Evolutionary conservation across 2,888 invertebrate species (phyloP).

Genomic region (Drosophila austrosaltans): DNA sequence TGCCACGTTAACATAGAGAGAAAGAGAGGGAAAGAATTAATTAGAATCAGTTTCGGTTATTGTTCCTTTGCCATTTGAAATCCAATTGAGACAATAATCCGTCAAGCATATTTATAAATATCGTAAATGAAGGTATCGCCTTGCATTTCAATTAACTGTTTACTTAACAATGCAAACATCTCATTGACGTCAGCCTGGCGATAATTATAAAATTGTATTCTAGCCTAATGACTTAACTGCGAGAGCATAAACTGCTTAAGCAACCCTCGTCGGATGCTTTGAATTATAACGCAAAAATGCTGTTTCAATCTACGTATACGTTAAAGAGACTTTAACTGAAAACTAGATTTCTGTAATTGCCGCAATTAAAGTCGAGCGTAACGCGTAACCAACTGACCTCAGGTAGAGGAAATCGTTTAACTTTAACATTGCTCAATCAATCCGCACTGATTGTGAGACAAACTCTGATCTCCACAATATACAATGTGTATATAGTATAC

Average conservation of each 20-base stretch:
- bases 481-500: not conserved
- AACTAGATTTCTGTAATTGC: conserved; percentile 55
- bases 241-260: conserved; percentile 22
- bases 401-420: conserved; percentile 46
- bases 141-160: conserved; percentile 35
- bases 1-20: conserved; percentile 30
- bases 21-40: not conserved
- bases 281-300: conserved; percentile 75
- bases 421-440: conserved; percentile 29
- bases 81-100: conserved; percentile 14
- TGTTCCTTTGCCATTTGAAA: conserved; percentile 30
- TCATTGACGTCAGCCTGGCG: conserved; percentile 43
- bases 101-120: conserved; percentile 29
- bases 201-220: conserved; percentile 11
- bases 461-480: no score
- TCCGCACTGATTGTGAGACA: conserved; percentile 1
- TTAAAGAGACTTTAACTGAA: conserved; percentile 49
- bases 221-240: no score
- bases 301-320: conserved; percentile 46
- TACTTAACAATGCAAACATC: conserved; percentile 29
- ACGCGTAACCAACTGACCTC: conserved; percentile 62
- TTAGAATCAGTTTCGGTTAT: conserved; percentile 4
- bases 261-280: conserved; percentile 47
- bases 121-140: conserved; percentile 9
- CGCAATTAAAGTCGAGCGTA: conserved; percentile 58